These are phyloP conservation scores for Medauroidea extradentata DNA, from an alignment of 1,140 invertebrate genomes.

Conservation along the genomic window DNA sequence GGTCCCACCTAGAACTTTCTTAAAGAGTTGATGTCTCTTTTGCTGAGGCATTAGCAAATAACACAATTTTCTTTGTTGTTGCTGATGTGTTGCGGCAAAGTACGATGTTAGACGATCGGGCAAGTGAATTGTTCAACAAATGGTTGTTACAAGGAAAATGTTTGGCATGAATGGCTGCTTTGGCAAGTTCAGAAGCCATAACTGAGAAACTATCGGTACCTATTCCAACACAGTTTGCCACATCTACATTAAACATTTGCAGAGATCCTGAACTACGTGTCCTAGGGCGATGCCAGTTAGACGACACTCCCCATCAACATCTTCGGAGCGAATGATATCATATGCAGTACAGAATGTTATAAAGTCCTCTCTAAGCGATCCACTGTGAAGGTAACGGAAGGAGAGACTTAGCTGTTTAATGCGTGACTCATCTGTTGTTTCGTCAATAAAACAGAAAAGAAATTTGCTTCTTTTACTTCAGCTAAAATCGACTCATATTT, in stretches of 20 bases:
- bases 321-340: constrained; percentile 9
- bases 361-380: constrained; percentile 28
- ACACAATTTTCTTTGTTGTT: constrained; percentile 24
- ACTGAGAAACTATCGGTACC: constrained; percentile 19
- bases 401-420: constrained; percentile 27
- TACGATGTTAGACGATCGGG: constrained; percentile 16
- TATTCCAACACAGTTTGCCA: constrained; percentile 18
- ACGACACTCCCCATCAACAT: constrained; percentile 15
- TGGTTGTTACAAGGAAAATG: constrained; percentile 27
- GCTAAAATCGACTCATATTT: constrained; percentile 20
- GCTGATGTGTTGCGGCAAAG: constrained; percentile 21
- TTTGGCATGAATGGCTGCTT: constrained; percentile 21
- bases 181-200: constrained; percentile 23
- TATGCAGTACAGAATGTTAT: constrained; percentile 26
- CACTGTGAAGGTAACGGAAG: constrained; percentile 20
- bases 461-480: constrained; percentile 22
- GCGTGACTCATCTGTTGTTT: constrained; percentile 33
- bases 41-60: constrained; percentile 27
- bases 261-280: constrained; percentile 19
- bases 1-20: constrained; percentile 5
- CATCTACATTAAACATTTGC: constrained; percentile 22
- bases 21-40: constrained; percentile 16
- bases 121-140: constrained; percentile 25
- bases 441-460: constrained; percentile 29
- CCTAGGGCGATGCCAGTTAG: constrained; percentile 20